Conservation (phyloP, 2,113 vertebrate species). For the Ginglymostoma cirratum region DNA sequence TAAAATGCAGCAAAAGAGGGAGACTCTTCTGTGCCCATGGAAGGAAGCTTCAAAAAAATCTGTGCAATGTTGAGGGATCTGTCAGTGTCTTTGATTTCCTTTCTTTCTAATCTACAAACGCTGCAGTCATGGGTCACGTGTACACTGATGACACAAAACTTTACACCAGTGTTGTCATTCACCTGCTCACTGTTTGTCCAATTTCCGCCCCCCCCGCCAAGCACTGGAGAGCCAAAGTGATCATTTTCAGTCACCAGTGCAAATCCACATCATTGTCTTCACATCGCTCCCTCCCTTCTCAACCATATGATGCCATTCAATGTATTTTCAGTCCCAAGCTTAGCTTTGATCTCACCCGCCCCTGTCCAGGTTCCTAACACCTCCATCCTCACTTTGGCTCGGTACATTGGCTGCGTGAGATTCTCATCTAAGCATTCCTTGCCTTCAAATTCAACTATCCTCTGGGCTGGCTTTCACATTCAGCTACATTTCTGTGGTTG, state of each 20-base stretch:
- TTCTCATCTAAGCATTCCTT: background rate
- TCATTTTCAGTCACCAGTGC: background rate
- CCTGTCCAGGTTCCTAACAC: background rate
- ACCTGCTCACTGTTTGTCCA: background rate
- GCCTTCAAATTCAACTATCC: background rate
- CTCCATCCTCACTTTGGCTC: background rate
- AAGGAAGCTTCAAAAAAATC: background rate
- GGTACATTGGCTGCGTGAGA: background rate
- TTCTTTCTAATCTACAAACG: background rate
- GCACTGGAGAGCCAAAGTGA: background rate
- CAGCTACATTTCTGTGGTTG: background rate
- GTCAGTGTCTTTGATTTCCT: background rate
- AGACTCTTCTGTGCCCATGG: background rate
- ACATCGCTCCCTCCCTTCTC: background rate
- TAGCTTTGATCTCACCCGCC: background rate
- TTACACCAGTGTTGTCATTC: background rate
- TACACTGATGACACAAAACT: background rate
- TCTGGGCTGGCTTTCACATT: background rate
- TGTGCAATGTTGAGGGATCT: background rate
- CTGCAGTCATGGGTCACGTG: background rate
- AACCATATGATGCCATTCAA: background rate
- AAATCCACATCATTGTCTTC: background rate
- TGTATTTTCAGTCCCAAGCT: background rate
- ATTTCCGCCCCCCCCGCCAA: background rate
- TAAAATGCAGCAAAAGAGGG: background rate